These are phyloP conservation scores for Microcebus jonahi DNA, from an alignment of 2,113 vertebrate genomes.

Conservation along the genomic window DNA sequence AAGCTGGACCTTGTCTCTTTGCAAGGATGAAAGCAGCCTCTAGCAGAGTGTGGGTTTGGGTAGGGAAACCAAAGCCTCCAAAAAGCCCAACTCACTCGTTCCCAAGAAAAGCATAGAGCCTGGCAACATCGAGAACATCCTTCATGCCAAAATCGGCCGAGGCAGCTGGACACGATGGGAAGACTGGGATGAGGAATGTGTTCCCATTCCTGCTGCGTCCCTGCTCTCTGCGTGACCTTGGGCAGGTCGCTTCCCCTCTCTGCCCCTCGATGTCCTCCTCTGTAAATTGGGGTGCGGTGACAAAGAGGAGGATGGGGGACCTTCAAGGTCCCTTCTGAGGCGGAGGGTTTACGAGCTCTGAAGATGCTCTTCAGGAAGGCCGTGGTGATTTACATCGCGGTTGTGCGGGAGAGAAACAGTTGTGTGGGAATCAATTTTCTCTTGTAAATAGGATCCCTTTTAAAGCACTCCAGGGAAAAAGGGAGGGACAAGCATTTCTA, in stretches of 20 bases:
- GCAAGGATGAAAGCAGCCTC: neutral
- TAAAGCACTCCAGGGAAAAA: neutral
- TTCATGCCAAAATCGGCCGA: fast-evolving
- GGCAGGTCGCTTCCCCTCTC: neutral
- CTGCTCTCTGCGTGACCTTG: neutral
- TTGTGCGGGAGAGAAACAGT: neutral
- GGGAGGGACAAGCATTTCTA: neutral
- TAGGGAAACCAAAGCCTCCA: neutral
- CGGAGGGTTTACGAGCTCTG: neutral
- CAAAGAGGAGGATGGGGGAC: no score
- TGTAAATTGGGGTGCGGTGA: neutral
- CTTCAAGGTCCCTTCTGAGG: neutral
- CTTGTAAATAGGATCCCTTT: constrained; percentile 24
- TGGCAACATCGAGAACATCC: fast-evolving
- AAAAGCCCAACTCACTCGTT: neutral
- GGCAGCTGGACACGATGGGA: neutral
- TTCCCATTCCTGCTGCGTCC: neutral
- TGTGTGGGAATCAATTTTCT: neutral
- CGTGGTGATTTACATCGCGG: neutral
- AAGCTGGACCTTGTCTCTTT: neutral
- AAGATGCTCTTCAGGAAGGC: neutral
- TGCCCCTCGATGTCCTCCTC: neutral
- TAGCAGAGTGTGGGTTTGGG: fast-evolving
- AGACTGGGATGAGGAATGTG: no score
- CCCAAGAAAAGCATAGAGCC: neutral